Evolutionary conservation across 2,113 vertebrate species (phyloP), one percentile per base, ranked within the genome.

Genomic region (Nematolebias whitei): DNA sequence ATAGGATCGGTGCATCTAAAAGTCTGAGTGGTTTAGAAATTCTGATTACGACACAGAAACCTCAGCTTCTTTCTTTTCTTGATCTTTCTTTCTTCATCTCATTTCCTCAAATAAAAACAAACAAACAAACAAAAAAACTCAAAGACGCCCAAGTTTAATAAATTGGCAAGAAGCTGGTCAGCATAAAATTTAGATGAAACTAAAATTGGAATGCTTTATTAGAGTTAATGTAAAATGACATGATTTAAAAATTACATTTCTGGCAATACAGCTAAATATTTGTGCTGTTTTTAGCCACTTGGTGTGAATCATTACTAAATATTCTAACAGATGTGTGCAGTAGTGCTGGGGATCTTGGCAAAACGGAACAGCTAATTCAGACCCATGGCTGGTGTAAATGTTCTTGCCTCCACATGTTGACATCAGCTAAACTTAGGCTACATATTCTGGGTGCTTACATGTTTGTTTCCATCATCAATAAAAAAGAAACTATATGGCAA

Each of bases 301-400:
- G 10, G 3, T 3, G 45, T 12, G 20, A 48, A 11, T 48, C 10
- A 12, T 19, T 20, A 18, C 19, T 48, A 13, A 49, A 12, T 13
- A 22, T 22, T 49, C 1, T 12, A 22, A 43, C 22, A 43, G 39
- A 38, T 52, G 16, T 19, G 24, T 47, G 52, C 18, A 43, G 55
- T 20, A 3, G 29, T 51, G 13, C 11, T 43, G 64, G 38, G 18
- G 40, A n/a, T n/a, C n/a, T n/a, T n/a, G 38, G 32, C 8, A 59
- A 16, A 22, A n/a, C 13, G 55, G 26, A 45, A 62, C 61, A 29
- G 23, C n/a, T 57, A 52, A 62, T 26, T 63, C 51, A 63, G n/a
- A 32, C n/a, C 51, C 35, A 50, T 29, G 41, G 15, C 12, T 29
- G 26, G 9, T 35, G 32, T 35, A 35, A 16, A n/a, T 22, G 2